Percentiles rank a stretch among this genome's conserved stretches.
Conservation (phyloP, 2,113 vertebrate species). For the Psophia crepitans region DNA sequence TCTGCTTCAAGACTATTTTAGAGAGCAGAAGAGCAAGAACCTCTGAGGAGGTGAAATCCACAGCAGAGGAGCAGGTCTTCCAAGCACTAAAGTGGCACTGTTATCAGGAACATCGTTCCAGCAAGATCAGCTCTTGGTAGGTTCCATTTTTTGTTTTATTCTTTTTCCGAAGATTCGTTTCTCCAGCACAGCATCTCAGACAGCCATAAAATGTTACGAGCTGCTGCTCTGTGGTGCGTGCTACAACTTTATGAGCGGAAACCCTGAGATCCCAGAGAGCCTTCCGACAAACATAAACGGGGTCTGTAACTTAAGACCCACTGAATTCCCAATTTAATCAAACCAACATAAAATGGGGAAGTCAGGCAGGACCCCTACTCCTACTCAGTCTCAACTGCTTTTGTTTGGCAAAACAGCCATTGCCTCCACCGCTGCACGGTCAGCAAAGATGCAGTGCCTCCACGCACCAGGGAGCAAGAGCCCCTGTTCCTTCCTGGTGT, state of each 20-base stretch:
- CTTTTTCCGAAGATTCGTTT: not conserved
- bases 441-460: not conserved
- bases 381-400: not conserved
- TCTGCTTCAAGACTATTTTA: not conserved
- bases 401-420: rapidly evolving
- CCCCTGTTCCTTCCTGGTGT: not conserved
- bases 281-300: not conserved
- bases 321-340: not conserved
- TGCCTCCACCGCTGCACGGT: not conserved
- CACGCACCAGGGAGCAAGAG: rapidly evolving
- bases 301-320: not conserved
- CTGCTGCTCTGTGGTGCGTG: not conserved
- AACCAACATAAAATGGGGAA: not conserved
- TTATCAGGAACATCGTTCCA: not conserved
- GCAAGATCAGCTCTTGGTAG: not conserved
- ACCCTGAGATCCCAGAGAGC: not conserved
- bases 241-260: not conserved
- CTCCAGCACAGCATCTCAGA: not conserved
- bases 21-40: not conserved
- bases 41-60: not conserved
- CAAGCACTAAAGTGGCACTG: rapidly evolving
- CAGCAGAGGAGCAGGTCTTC: not conserved
- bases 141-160: not conserved
- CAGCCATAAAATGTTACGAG: rapidly evolving
- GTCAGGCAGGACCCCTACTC: rapidly evolving